A percentile compares a stretch with the other conserved stretches of the same genome.
Conservation (phyloP, 2,113 vertebrate species). For the Odocoileus hemionus region DNA sequence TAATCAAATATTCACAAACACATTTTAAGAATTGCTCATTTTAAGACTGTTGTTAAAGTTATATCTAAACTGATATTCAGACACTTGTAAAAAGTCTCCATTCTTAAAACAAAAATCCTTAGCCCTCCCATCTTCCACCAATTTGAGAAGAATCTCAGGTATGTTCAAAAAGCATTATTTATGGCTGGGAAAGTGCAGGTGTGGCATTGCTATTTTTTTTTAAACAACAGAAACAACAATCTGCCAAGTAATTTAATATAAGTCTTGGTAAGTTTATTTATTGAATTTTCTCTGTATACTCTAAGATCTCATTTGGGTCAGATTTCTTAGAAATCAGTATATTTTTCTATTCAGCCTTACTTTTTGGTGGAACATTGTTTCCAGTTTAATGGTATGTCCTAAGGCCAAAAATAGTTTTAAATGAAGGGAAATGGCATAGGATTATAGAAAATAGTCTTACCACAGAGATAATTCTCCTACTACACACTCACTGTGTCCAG, state of each 20-base stretch:
- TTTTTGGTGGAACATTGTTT: neutral
- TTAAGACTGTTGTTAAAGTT: neutral
- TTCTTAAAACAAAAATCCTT: neutral
- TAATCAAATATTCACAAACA: neutral
- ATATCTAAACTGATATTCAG: neutral
- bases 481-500: neutral
- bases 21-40: neutral
- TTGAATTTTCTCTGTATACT: neutral
- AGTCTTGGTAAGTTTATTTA: neutral
- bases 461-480: neutral
- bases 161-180: neutral
- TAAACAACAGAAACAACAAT: neutral
- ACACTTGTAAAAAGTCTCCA: neutral
- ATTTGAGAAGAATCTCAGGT: neutral
- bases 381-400: neutral
- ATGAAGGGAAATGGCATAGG: neutral
- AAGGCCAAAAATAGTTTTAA: neutral
- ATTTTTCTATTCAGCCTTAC: neutral
- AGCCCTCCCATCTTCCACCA: neutral
- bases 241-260: neutral
- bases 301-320: neutral
- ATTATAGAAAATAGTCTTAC: neutral
- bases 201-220: slow-evolving; percentile 26
- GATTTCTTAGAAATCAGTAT: neutral
- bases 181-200: neutral